These are phyloP conservation scores for Symphodus melops DNA, from an alignment of 2,113 vertebrate species.

Conservation along the genomic window DNA sequence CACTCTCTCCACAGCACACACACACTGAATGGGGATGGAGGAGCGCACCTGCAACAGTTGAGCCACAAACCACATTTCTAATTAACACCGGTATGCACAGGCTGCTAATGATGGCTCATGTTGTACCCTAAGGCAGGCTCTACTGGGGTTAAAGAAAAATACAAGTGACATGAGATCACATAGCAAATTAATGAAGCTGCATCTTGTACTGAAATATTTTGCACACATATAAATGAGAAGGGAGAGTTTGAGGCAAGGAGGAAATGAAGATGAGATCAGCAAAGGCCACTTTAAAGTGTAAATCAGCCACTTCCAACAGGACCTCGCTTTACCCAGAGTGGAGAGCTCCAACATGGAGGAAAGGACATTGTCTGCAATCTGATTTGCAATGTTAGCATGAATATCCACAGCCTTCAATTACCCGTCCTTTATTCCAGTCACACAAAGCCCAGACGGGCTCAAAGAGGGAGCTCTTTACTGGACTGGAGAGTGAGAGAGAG, in stretches of 20 bases:
- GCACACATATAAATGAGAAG: background rate
- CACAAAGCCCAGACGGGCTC: slow-evolving; percentile 75
- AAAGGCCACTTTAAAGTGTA: slow-evolving; percentile 79
- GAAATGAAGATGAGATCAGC: slow-evolving; percentile 50
- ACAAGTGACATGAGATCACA: slow-evolving; percentile 44
- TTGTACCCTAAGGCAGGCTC: background rate
- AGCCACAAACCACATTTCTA: slow-evolving; percentile 56
- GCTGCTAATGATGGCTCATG: slow-evolving; percentile 5
- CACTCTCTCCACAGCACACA: slow-evolving; percentile 90
- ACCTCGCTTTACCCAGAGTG: slow-evolving; percentile 53
- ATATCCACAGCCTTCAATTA: slow-evolving; percentile 80
- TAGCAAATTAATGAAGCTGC: slow-evolving; percentile 20
- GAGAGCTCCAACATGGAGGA: slow-evolving; percentile 58
- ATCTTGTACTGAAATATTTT: slow-evolving; percentile 32
- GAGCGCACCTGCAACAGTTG: slow-evolving; percentile 80
- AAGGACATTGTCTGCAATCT: slow-evolving; percentile 73
- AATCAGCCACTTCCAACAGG: slow-evolving; percentile 74
- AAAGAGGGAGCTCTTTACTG: slow-evolving; percentile 72
- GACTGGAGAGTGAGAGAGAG: slow-evolving; percentile 14
- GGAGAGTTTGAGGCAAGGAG: slow-evolving; percentile 19
- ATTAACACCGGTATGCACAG: slow-evolving; percentile 53
- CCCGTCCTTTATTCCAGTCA: slow-evolving; percentile 74
- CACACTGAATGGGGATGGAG: slow-evolving; percentile 82
- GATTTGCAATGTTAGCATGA: slow-evolving; percentile 79
- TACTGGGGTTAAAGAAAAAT: slow-evolving; percentile 18